Percentiles rank a stretch among this genome's conserved stretches.
These are phyloP conservation scores for Oopsacas minuta DNA, from an alignment of 37 sponge, comb jelly and placozoan genomes.

Conservation along the genomic window DNA sequence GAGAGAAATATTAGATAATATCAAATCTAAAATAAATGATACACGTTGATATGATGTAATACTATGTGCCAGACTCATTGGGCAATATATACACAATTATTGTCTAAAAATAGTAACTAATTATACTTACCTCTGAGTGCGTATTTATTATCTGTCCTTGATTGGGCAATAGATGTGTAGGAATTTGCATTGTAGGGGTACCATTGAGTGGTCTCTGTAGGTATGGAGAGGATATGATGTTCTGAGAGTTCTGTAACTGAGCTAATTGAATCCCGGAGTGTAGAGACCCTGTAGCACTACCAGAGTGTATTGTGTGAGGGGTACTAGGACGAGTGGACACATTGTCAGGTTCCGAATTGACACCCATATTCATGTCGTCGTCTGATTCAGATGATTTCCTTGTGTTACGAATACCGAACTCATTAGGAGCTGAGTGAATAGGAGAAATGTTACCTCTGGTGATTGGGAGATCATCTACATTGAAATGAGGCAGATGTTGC, in stretches of 20 bases:
- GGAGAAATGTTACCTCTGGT: not conserved
- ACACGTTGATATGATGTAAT: not conserved
- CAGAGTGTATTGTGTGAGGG: not conserved
- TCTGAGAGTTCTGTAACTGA: not conserved
- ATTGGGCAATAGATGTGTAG: not conserved
- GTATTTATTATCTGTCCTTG: not conserved
- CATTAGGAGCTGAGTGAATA: not conserved
- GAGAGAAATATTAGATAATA: not conserved
- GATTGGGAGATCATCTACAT: not conserved
- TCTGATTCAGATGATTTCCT: not conserved
- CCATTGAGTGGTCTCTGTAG: not conserved
- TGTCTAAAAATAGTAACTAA: not conserved
- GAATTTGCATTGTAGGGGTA: not conserved
- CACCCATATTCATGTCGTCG: not conserved
- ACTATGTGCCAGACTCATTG: no score
- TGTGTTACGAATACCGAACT: not conserved
- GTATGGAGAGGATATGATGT: not conserved
- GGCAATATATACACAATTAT: no score
- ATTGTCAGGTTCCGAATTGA: not conserved
- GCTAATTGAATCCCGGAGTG: not conserved
- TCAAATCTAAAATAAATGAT: not conserved
- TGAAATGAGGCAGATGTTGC: not conserved
- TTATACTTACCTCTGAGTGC: not conserved
- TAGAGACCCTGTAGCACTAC: not conserved
- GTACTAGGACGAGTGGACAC: not conserved